These are phyloP conservation scores for Marcusenius ussheri DNA, from an alignment of 2,113 vertebrate species.

Conservation along the genomic window DNA sequence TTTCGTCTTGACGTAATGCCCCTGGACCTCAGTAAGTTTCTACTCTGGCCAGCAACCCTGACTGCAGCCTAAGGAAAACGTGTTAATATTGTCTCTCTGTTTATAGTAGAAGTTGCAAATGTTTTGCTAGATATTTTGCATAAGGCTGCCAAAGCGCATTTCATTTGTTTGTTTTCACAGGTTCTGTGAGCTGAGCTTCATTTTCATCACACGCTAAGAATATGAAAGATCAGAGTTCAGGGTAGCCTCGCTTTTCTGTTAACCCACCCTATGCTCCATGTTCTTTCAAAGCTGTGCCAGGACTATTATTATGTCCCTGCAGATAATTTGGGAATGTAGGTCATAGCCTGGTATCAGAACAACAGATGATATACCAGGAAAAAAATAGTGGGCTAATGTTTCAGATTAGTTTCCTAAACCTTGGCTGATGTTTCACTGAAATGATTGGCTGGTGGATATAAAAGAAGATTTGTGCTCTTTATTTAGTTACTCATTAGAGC, in stretches of 20 bases:
- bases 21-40: background rate
- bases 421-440: background rate
- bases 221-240: background rate
- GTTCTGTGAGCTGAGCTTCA: background rate
- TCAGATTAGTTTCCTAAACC: background rate
- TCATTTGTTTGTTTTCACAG: background rate
- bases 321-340: conserved; percentile 4
- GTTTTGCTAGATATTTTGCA: background rate
- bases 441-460: background rate
- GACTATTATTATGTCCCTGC: background rate
- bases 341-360: background rate
- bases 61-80: background rate
- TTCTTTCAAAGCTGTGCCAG: background rate
- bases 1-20: background rate
- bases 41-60: background rate
- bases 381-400: background rate
- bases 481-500: background rate
- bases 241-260: background rate
- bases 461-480: background rate
- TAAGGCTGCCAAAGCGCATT: background rate
- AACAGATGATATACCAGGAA: background rate
- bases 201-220: background rate
- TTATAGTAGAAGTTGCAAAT: background rate
- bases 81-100: background rate
- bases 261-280: background rate